Base-by-base conservation (phyloP, 1,140 invertebrate genomes). In the Euura saliciscinereae region DNA sequence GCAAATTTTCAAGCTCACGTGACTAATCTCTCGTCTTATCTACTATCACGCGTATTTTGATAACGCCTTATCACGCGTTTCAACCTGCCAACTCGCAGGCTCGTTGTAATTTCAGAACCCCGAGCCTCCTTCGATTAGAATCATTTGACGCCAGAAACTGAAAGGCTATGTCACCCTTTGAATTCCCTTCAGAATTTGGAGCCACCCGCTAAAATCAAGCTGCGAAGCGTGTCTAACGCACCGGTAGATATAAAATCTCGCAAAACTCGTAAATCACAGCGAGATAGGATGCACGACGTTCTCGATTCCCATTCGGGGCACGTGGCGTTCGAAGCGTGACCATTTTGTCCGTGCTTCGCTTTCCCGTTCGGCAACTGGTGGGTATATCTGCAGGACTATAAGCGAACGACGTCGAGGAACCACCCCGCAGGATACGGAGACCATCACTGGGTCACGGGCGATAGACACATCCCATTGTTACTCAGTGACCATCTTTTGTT, bases 281-380 rank as follows among this genome's bases (percentile, higher is more conserved):
- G 73, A 70, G 74, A 77, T 77, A 77, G 73, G 80, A 80, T 78
- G 74, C 74, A 74, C 75, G 73, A 74, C 76, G 45, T 45, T 75
- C 68, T 66, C 45, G 71, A 75, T 78, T 75, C 64, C 45, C 70
- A 84, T 83, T 82, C 83, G 75, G 70, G 75, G 77, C 83, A 83
- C 79, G 79, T 77, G 51, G 51, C 73, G 70, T 73, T 73, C 74
- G 78, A 81, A 82, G 79, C 83, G 82, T 84, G 83, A 84, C 79
- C 80, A 78, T 82, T 84, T 84, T 83, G 75, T 74, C 68, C n/a
- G 3, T 59, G 51, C 6, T n/a, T n/a, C 8, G 51, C 51, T 59
- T 6, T 59, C 71, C 44, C 43, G 44, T 71, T 10, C 43, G 71
- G 72, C 67, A 77, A 76, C 75, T 70, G 70, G 68, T 70, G 70